Conservation (phyloP, 2,797 vertebrate genomes). For the Paedocypris micromegethes region DNA sequence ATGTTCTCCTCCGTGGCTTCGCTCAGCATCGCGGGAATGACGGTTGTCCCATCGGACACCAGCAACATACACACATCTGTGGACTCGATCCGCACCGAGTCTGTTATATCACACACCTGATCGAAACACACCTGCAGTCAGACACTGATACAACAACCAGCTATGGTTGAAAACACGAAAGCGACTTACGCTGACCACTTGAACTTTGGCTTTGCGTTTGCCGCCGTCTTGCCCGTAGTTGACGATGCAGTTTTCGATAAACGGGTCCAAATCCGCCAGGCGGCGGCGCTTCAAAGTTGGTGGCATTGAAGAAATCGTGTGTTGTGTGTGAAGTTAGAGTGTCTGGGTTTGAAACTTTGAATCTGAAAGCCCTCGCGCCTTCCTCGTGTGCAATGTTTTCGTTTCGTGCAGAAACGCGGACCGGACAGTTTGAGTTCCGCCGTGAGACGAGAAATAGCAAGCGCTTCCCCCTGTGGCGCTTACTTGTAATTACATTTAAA, state of each 20-base stretch:
- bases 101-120: slow-evolving; percentile 37
- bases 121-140: background rate
- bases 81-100: slow-evolving; percentile 29
- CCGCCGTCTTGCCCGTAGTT: slow-evolving; percentile 11
- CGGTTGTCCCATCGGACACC: slow-evolving; percentile 39
- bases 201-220: slow-evolving; percentile 10
- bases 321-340: too few relatives aligned
- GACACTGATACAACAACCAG: too few relatives aligned
- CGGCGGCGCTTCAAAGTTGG: slow-evolving; percentile 26
- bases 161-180: background rate
- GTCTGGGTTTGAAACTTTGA: background rate
- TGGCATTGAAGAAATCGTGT: background rate
- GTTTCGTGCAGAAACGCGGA: slow-evolving; percentile 26
- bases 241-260: slow-evolving; percentile 41
- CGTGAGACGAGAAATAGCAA: background rate
- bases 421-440: slow-evolving; percentile 10
- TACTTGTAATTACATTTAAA: background rate
- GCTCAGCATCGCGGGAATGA: slow-evolving; percentile 44
- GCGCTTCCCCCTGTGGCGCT: slow-evolving; percentile 16
- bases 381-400: slow-evolving; percentile 14
- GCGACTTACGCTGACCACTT: slow-evolving; percentile 37
- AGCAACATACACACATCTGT: slow-evolving; percentile 42
- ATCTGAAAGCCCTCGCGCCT: background rate
- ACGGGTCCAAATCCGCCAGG: slow-evolving; percentile 27
- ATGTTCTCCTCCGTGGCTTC: slow-evolving; percentile 39